Conservation (phyloP, 2,888 invertebrate species). For the Latrodectus hesperus region DNA sequence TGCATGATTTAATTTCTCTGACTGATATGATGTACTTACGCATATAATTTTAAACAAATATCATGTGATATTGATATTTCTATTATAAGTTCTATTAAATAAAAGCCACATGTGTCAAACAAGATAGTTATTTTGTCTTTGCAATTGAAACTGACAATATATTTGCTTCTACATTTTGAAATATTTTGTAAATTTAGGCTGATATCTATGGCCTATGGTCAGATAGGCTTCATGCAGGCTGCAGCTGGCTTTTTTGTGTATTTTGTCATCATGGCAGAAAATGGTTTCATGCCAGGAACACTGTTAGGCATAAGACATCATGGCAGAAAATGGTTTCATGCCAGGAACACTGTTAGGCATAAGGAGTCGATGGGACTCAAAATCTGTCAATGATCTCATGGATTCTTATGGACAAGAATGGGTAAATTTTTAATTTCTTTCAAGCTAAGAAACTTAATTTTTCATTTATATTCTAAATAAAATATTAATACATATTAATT, state of each 20-base stretch:
- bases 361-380: constrained; percentile 98
- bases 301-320: constrained; percentile 97
- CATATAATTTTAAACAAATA: no score
- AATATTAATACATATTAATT: no score
- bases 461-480: no score
- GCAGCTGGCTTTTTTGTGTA: constrained; percentile 86
- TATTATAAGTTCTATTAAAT: no score
- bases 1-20: no score
- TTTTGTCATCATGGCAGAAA: constrained; percentile 99
- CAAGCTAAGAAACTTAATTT: no score
- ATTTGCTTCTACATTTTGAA: no score
- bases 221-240: constrained; percentile 81
- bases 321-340: constrained; percentile 99
- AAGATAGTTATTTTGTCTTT: no score
- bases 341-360: constrained; percentile 92
- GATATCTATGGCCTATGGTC: constrained; percentile 99
- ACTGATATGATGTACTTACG: no score
- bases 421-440: constrained; percentile 79
- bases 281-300: constrained; percentile 93
- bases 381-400: constrained; percentile 96
- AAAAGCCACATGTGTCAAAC: no score
- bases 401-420: constrained; percentile 99
- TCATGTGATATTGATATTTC: no score
- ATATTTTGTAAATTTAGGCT: constrained; percentile 76
- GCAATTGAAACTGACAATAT: no score